A percentile compares a stretch with the other conserved stretches of the same genome.
These are phyloP conservation scores for Ellobius talpinus DNA, from an alignment of 2,113 vertebrate genomes.

Conservation along the genomic window DNA sequence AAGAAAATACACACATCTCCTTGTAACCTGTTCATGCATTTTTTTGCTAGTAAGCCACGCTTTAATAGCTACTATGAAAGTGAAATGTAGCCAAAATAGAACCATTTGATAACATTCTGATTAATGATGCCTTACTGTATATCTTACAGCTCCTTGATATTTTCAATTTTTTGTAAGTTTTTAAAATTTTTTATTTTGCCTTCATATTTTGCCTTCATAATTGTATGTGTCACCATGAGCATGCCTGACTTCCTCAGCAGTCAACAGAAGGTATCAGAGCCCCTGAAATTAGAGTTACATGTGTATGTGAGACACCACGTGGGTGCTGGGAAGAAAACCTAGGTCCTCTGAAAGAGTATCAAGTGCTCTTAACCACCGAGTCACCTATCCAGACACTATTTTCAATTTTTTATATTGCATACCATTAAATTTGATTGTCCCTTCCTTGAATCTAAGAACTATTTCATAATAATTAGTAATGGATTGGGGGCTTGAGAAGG, in stretches of 20 bases:
- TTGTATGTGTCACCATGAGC: background rate
- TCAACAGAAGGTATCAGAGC: background rate
- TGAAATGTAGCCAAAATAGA: constrained; percentile 40
- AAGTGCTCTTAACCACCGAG: background rate
- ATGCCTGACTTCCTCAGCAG: background rate
- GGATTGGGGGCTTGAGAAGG: background rate
- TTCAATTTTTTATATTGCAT: constrained; percentile 34
- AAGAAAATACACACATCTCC: background rate
- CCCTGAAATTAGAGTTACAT: background rate
- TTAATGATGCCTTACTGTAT: background rate
- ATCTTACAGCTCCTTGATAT: constrained; percentile 8
- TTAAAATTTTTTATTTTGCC: background rate
- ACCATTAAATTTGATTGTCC: background rate
- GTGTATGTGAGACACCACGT: background rate
- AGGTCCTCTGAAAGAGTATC: background rate
- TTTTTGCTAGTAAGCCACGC: constrained; percentile 24
- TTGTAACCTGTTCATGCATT: constrained; percentile 14
- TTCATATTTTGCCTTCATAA: background rate
- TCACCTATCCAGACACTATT: background rate
- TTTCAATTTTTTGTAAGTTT: background rate
- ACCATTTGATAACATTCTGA: constrained; percentile 4
- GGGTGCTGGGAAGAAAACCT: background rate
- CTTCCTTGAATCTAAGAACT: background rate
- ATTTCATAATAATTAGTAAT: constrained; percentile 43
- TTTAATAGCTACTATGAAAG: background rate